Percentiles rank a stretch among this genome's conserved stretches.
phyloP scores from a whole-genome alignment of 2,797 vertebrate species.

The Hylomyscus alleni region DNA sequence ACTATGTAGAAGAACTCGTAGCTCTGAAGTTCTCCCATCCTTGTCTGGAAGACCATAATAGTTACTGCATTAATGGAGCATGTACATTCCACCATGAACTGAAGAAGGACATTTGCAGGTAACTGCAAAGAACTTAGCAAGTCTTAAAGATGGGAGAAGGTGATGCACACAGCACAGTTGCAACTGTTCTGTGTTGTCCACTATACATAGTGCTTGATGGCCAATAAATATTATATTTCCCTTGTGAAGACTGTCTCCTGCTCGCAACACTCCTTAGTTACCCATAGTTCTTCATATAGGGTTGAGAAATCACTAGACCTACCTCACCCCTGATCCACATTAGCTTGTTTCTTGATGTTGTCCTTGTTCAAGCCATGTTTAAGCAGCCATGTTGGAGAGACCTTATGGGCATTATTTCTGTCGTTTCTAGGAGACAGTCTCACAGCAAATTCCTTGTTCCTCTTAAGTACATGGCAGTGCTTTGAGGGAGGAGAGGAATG shows the following conservation, averaged over 20 bases:
- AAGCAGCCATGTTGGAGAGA: not conserved
- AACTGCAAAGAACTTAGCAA: constrained; percentile 68
- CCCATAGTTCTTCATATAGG: not conserved
- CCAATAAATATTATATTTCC: not conserved
- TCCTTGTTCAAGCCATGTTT: not conserved
- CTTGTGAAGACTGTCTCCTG: not conserved
- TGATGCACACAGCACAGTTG: not conserved
- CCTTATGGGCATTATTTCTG: not conserved
- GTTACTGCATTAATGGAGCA: constrained; percentile 90
- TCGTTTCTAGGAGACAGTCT: not conserved
- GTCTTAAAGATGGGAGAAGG: not conserved
- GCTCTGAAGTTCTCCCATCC: constrained; percentile 85
- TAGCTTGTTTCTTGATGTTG: not conserved
- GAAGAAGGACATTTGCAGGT: constrained; percentile 90
- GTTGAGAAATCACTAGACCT: not conserved
- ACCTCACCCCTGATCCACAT: not conserved
- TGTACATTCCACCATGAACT: constrained; percentile 88
- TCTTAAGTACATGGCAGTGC: not conserved
- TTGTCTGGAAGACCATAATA: constrained; percentile 88
- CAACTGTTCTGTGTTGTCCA: not conserved
- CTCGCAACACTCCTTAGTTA: not conserved
- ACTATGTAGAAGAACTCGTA: constrained; percentile 79
- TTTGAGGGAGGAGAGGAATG: too few species aligned
- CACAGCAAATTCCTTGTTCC: not conserved
- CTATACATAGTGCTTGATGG: not conserved